These are phyloP conservation scores for Bothrops jararaca DNA, from an alignment of 2,113 vertebrate genomes.

Conservation along the genomic window DNA sequence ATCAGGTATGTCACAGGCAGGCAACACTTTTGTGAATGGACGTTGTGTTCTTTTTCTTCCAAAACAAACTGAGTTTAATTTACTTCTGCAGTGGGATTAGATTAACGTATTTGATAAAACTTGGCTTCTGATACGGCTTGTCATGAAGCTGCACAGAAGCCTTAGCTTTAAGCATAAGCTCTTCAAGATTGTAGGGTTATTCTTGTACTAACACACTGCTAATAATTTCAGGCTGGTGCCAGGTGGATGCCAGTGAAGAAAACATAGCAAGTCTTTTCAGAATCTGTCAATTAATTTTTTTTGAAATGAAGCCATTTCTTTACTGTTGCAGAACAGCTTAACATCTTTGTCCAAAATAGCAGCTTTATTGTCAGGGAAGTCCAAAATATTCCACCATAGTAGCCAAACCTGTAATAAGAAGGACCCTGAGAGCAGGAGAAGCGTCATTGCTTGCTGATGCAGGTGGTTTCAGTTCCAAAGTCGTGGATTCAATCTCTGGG, in stretches of 20 bases:
- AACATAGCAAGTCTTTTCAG: background rate
- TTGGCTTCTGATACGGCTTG: slow-evolving; percentile 67
- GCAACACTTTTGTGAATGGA: background rate
- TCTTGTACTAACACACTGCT: background rate
- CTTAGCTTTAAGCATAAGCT: slow-evolving; percentile 23
- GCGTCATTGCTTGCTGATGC: background rate
- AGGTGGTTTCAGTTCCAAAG: background rate
- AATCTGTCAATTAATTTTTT: background rate
- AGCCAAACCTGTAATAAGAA: background rate
- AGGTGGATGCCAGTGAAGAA: slow-evolving; percentile 22
- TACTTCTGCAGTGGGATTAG: slow-evolving; percentile 71
- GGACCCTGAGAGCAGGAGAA: background rate
- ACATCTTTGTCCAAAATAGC: background rate
- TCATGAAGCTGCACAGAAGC: slow-evolving; percentile 54
- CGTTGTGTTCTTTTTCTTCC: background rate
- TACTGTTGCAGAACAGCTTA: background rate
- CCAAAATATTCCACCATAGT: background rate
- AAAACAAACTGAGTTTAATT: slow-evolving; percentile 65
- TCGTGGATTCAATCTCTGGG: background rate
- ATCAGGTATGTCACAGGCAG: background rate
- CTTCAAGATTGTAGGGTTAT: background rate
- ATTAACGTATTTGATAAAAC: slow-evolving; percentile 63
- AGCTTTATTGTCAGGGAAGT: background rate
- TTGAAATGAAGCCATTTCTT: background rate
- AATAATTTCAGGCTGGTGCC: slow-evolving; percentile 40